Evolutionary conservation across 2,888 invertebrate genomes (phyloP), one percentile per base, ranked within the genome.

Genomic region (Biston stratarius): DNA sequence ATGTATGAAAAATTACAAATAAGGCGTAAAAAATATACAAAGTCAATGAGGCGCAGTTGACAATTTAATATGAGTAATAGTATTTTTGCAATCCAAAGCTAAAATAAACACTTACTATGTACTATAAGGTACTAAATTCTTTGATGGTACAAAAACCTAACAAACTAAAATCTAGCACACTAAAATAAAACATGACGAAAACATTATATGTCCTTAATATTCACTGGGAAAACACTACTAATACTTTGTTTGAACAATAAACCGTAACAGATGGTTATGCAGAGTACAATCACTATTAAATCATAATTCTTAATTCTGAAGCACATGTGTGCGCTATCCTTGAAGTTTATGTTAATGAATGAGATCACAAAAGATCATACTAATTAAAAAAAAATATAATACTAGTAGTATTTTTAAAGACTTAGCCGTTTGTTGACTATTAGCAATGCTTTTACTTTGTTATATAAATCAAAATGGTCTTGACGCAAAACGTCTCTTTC

Each of bases 341-440:
- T 70, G 70, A 64, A 69, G 49, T 61, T 61, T 61, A 63, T 71
- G 70, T 65, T 62, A 62, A 60, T 47, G 51, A 15, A 44, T 61
- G 60, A 61, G 42, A 51, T 61, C 64, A 62, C 56, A 69, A 47
- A 67, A 61, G 42, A 42, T 33, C 36, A 63, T 57, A 42, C 24
- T 49, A 49, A 15, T 34, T 44, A 49, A 11, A 52, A 40, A 15
- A 59, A 24, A 15, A 2, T 24, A 2, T 44, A 51, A 61, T 64
- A 38, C 6, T 0, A 59, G 56, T 61, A 58, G 56, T 12, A 8
- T 44, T 33, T 10, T 53, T 5, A 3, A 24, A 44, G 14, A 47
- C 15, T 10, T 48, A 24, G n/a, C n/a, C n/a, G n/a, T 15, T 24
- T 24, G 24, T 24, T 24, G 24, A 3, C 24, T 24, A 24, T 24